Base-by-base conservation (phyloP, 1,140 invertebrate genomes). In the Oppia nitens region DNA sequence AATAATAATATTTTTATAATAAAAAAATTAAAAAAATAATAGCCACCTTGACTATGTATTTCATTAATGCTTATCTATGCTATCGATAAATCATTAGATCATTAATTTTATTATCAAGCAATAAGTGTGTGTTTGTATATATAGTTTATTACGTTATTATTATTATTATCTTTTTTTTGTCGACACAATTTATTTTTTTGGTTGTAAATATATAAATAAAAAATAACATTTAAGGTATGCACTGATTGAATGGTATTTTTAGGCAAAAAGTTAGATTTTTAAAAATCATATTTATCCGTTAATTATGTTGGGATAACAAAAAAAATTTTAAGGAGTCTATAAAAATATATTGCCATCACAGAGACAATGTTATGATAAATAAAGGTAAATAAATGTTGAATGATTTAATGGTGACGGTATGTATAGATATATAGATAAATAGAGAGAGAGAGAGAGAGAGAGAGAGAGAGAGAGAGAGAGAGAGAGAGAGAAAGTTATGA, bases 401-500 rank as follows among this genome's bases (percentile, higher is more conserved):
- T 52, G 50, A 20, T 12, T 6, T 6, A 24, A 24, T 17, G n/a
- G 52, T 26, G 12, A 20, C 17, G 21, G 52, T 32, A 47, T 17
- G 4, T 6, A 3, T n/a, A 21, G 27, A 24, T 21, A 53, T 53
- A 52, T 21, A 12, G 20, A 23, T 20, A 26, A 26, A 20, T 3
- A 53, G 21, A 28, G 52, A 53, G 25, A 53, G 29, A 28, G 20
- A 6, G 25, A 21, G 20, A 28, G 52, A 53, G 52, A 53, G 20
- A 21, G 52, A 53, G 52, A 53, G 50, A 47, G 45, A 47, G 50
- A 20, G 50, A 52, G 50, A 52, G 50, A 53, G 24, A 53, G 52
- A 24, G 52, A 20, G 52, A 53, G 52, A 53, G 4, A 11, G 50
- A 52, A 26, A 21, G 52, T 28, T 6, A 24, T 6, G 27, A 32